Evolutionary conservation across 2,888 invertebrate genomes (phyloP).

Genomic region (Rhogogaster chlorosoma): DNA sequence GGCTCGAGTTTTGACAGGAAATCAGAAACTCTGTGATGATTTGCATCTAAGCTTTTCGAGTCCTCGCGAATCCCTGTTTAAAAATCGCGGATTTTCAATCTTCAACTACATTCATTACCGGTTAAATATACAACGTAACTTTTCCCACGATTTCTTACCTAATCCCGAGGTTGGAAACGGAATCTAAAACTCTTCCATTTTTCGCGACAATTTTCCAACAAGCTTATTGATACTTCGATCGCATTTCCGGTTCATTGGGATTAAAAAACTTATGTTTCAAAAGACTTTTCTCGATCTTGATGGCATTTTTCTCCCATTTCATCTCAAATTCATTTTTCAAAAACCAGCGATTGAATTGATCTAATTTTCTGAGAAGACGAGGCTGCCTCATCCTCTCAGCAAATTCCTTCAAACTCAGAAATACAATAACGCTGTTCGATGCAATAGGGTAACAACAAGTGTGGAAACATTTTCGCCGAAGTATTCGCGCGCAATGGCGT

Average conservation of each 20-base stretch:
- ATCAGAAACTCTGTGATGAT: no score
- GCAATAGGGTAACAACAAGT: slow-evolving; percentile 14
- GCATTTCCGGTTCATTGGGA: no score
- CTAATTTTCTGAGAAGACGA: not conserved
- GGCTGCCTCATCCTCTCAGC: not conserved
- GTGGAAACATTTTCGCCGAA: not conserved
- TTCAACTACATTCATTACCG: not conserved
- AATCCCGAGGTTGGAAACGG: not conserved
- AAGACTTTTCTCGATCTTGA: not conserved
- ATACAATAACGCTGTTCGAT: not conserved
- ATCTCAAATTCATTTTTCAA: not conserved
- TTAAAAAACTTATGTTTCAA: not conserved
- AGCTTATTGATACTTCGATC: no score
- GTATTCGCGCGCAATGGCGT: slow-evolving; percentile 27
- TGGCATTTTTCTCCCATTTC: not conserved
- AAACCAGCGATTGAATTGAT: not conserved
- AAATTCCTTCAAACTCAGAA: not conserved
- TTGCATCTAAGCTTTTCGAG: not conserved
- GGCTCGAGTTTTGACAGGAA: not conserved
- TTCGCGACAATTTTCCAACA: no score
- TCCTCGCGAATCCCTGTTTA: not conserved
- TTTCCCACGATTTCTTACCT: not conserved
- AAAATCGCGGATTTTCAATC: not conserved
- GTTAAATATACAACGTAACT: not conserved
- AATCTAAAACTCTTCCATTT: no score